These are phyloP conservation scores for Linnaemya tessellans DNA, from an alignment of 2,888 invertebrate genomes.

Conservation along the genomic window DNA sequence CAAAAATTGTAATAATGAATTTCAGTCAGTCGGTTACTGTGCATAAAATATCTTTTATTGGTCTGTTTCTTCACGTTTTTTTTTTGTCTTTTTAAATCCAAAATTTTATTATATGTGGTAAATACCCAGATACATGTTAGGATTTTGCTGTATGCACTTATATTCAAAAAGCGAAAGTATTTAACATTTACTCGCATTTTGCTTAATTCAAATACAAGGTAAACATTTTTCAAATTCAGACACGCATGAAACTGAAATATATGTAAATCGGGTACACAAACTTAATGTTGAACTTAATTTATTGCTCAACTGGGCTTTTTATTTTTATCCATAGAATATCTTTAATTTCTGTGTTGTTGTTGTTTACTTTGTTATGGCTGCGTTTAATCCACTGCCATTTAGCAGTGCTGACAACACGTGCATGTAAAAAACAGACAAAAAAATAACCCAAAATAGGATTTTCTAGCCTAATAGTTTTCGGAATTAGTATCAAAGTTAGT, in stretches of 20 bases:
- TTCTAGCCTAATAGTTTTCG: constrained; percentile 40
- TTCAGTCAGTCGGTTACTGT: constrained; percentile 63
- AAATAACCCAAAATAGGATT: constrained; percentile 18
- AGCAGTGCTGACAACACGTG: constrained; percentile 40
- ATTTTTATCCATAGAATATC: constrained; percentile 33
- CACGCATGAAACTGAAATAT: constrained; percentile 29
- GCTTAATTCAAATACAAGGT: constrained; percentile 57
- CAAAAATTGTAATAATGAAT: constrained; percentile 41
- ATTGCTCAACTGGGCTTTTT: constrained; percentile 32
- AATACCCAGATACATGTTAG: neutral
- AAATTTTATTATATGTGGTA: constrained; percentile 29
- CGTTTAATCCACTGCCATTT: constrained; percentile 16
- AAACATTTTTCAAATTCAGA: constrained; percentile 48
- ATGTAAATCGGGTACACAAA: constrained; percentile 33
- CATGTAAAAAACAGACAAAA: constrained; percentile 1
- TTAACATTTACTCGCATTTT: constrained; percentile 27
- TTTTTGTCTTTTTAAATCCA: neutral
- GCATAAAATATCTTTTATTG: constrained; percentile 37
- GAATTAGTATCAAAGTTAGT: neutral
- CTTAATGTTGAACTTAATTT: constrained; percentile 50
- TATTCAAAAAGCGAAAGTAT: constrained; percentile 60
- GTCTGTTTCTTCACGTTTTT: constrained; percentile 14
- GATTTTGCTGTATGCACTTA: constrained; percentile 17
- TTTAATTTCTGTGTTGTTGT: neutral
- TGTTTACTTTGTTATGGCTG: neutral